These are phyloP conservation scores for Dendrocopos noguchii DNA, from an alignment of 2,113 vertebrate species.

Conservation along the genomic window DNA sequence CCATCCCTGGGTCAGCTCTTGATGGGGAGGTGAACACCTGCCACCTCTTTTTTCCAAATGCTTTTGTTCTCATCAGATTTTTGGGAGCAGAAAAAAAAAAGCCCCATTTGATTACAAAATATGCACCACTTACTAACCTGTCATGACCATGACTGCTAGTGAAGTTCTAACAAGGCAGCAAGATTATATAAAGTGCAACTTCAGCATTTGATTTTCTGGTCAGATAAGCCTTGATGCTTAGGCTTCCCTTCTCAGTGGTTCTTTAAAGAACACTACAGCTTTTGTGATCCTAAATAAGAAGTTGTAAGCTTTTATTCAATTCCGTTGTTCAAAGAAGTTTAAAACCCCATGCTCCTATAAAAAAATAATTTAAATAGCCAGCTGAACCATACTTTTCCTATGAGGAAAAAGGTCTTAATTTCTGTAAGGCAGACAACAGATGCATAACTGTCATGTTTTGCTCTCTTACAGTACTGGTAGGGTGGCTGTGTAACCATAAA, in stretches of 20 bases:
- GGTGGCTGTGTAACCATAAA: background rate
- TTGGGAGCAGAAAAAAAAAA: background rate
- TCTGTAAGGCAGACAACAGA: background rate
- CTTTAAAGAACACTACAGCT: background rate
- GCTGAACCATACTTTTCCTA: background rate
- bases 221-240: background rate
- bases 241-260: background rate
- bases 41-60: background rate
- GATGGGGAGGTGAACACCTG: rapidly evolving
- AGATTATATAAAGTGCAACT: background rate
- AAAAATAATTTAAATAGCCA: background rate
- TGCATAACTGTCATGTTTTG: background rate
- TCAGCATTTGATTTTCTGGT: background rate
- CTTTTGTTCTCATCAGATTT: background rate
- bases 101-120: background rate
- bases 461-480: background rate
- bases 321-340: background rate
- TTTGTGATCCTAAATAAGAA: background rate
- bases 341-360: background rate
- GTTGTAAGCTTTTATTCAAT: background rate
- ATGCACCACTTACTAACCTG: background rate
- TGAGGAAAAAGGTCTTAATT: background rate
- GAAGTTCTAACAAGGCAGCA: background rate
- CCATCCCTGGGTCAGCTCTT: background rate
- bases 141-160: background rate